phyloP scores from a whole-genome alignment of 2,888 invertebrate genomes.

The Lycocerus yunnanus region DNA sequence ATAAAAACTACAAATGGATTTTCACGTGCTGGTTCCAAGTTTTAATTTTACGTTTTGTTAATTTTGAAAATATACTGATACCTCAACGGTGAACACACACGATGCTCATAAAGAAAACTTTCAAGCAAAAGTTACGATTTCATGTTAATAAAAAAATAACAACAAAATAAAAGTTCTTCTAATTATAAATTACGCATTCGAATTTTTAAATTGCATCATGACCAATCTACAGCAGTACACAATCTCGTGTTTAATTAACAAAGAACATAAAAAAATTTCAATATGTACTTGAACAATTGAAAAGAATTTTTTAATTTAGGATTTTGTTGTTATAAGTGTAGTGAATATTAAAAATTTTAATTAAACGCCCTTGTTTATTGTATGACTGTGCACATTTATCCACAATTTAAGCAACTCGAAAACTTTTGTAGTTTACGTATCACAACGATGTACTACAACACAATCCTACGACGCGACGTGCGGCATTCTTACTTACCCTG shows the following conservation, averaged over 20 bases:
- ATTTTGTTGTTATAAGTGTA: background rate
- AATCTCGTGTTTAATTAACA: background rate
- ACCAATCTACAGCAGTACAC: background rate
- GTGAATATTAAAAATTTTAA: background rate
- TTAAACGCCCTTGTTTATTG: background rate
- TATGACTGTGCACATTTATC: background rate
- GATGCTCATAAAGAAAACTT: constrained; percentile 3
- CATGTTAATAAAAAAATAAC: background rate
- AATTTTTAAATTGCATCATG: background rate
- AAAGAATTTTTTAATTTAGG: background rate
- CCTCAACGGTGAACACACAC: constrained; percentile 12
- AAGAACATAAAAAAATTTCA: background rate
- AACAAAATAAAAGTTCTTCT: background rate
- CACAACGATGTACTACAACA: background rate
- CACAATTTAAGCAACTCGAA: background rate
- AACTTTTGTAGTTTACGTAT: background rate
- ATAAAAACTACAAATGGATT: constrained; percentile 18
- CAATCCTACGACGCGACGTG: background rate
- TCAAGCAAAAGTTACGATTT: background rate
- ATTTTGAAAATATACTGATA: constrained; percentile 1
- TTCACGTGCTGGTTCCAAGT: constrained; percentile 8
- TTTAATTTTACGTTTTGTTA: constrained; percentile 14
- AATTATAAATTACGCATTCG: background rate
- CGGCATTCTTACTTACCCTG: background rate
- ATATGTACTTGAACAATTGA: background rate